Evolutionary conservation across 2,888 invertebrate species (phyloP), one percentile per base, ranked within the genome.

Genomic region (Mythimna vitellina): DNA sequence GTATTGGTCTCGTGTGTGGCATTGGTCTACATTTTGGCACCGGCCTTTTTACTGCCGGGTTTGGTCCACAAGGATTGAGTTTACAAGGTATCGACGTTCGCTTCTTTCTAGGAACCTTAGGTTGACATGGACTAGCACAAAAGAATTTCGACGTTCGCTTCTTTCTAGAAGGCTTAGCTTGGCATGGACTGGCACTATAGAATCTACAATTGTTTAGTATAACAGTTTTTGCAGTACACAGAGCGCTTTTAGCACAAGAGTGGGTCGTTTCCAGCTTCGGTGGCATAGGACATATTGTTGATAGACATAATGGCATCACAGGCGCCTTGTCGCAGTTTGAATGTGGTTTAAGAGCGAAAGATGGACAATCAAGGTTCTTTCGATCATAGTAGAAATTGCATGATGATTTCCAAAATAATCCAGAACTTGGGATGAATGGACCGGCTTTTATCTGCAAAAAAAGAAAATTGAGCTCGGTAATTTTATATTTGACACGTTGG

Each of bases 371-470:
- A 17, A 57, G 57, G n/a, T 57, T 32, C 6, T 22, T 22, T 53
- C 4, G 9, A n/a, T 66, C 71, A 32, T 53, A 56, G 38, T 51
- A 57, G 17, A 29, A 58, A 57, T 25, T 60, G 49, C 20, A 14
- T 10, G 25, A 5, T 17, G 60, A 14, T 20, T 14, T n/a, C 49
- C n/a, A 25, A 12, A 29, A 46, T n/a, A 29, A 22, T 17, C 22
- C 20, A 12, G 12, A 3, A 20, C 1, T 49, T 32, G 63, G 54
- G 8, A 20, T 8, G n/a, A 25, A 35, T n/a, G 32, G 14, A n/a
- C 20, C 20, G 17, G 12, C 29, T 46, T 25, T 54, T 35, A 60
- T 22, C 75, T 75, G 62, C 25, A 58, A 70, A 66, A 29, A 53
- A 46, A 54, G 9, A n/a, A 38, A 14, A 0, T 10, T 49, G 7